These are phyloP conservation scores for Paratrypauchen microcephalus DNA, from an alignment of 2,797 vertebrate species.

Conservation along the genomic window DNA sequence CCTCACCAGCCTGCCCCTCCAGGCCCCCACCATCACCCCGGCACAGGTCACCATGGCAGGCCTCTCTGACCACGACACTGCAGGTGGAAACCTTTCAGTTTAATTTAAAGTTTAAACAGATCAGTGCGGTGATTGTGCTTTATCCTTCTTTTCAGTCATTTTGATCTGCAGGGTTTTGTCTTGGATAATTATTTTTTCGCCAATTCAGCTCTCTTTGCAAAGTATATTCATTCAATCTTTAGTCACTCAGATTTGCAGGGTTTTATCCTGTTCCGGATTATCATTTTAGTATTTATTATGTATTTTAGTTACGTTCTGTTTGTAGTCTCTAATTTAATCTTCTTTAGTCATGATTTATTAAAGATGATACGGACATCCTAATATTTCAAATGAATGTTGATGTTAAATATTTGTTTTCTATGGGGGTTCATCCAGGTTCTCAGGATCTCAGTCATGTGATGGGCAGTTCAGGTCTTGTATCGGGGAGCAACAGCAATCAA, in stretches of 20 bases:
- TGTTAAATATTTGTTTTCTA: neutral
- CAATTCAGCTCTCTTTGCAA: too few species aligned
- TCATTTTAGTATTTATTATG: too few species aligned
- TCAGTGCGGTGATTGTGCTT: neutral
- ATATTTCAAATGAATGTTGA: neutral
- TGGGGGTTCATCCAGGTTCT: slow-evolving; percentile 71
- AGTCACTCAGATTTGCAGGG: too few species aligned
- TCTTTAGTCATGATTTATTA: too few species aligned
- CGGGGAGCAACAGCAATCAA: slow-evolving; percentile 78
- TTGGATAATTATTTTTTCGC: too few species aligned
- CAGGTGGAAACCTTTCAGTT: slow-evolving; percentile 50
- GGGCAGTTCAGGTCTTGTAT: slow-evolving; percentile 81
- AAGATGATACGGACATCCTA: neutral
- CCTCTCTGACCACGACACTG: slow-evolving; percentile 85
- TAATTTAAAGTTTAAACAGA: neutral
- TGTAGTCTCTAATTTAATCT: too few species aligned
- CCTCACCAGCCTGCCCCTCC: slow-evolving; percentile 87
- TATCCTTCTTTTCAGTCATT: neutral
- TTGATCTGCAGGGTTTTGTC: too few species aligned
- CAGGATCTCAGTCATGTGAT: slow-evolving; percentile 93
- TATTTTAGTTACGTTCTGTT: too few species aligned
- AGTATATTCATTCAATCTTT: too few species aligned
- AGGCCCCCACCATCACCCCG: slow-evolving; percentile 81
- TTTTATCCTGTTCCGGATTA: too few species aligned
- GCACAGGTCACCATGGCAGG: slow-evolving; percentile 83